Percentiles rank a stretch among this genome's conserved stretches.
Evolutionary conservation across 2,797 vertebrate species (phyloP).

Genomic region (Diglossa cyanea): DNA sequence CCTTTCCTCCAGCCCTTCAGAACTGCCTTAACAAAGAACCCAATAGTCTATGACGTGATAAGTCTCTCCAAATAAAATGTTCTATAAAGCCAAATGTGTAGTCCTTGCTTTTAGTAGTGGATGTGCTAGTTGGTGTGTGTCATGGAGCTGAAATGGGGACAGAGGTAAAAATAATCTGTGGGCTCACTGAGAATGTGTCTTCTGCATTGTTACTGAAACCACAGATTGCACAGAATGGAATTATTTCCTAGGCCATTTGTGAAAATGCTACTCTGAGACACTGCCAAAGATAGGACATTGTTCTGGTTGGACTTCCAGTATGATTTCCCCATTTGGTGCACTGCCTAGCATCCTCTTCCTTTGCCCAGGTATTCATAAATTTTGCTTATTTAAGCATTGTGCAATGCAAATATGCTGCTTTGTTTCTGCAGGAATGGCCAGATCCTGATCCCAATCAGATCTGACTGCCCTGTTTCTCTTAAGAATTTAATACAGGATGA

Average conservation of each 20-base stretch:
- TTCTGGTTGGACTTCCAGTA: background rate
- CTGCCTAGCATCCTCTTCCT: background rate
- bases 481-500: background rate
- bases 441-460: background rate
- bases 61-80: constrained; percentile 66
- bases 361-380: background rate
- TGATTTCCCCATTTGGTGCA: background rate
- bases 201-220: background rate
- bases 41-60: background rate
- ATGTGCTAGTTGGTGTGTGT: background rate
- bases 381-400: background rate
- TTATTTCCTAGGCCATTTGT: background rate
- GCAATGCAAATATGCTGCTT: background rate
- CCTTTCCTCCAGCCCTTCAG: background rate
- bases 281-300: background rate
- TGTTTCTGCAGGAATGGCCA: background rate
- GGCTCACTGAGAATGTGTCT: background rate
- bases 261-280: background rate
- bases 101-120: background rate
- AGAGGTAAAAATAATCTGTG: background rate
- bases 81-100: constrained; percentile 23
- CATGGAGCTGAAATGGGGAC: background rate
- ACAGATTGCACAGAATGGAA: background rate
- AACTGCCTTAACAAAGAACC: constrained; percentile 66
- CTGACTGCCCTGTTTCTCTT: background rate